Evolutionary conservation across 92 coral and sea anemone species (phyloP).

Genomic region (Bergia sp.): DNA sequence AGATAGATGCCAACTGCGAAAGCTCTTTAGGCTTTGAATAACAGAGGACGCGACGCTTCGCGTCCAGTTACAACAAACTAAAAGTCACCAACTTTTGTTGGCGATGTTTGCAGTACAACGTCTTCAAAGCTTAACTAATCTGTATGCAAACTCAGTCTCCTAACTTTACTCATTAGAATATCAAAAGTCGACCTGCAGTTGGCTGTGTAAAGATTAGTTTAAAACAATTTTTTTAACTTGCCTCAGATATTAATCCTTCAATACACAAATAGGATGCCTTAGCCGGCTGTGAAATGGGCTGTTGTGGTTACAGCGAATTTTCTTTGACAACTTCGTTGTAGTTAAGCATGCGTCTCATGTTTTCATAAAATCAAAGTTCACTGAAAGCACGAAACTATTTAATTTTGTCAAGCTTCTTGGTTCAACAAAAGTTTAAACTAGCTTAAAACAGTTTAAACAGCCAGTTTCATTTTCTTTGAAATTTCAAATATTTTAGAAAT

Average conservation of each 20-base stretch:
- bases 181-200: neutral
- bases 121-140: constrained; percentile 1
- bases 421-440: neutral
- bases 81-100: neutral
- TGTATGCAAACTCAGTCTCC: neutral
- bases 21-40: neutral
- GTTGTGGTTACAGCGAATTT: constrained; percentile 1
- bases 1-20: neutral
- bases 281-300: neutral
- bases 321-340: neutral
- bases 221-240: neutral
- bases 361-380: neutral
- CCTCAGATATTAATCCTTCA: constrained; percentile 7
- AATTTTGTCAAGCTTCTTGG: neutral
- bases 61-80: neutral
- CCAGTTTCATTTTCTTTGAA: too few relatives aligned
- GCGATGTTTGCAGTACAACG: neutral
- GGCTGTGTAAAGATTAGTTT: neutral
- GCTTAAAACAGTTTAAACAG: neutral
- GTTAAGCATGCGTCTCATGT: neutral
- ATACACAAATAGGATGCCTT: neutral
- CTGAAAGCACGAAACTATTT: neutral
- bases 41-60: neutral
- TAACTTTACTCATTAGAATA: neutral
- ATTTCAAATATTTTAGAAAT: neutral